phyloP scores from a whole-genome alignment of 2,113 vertebrate species.

The Ascaphus truei region DNA sequence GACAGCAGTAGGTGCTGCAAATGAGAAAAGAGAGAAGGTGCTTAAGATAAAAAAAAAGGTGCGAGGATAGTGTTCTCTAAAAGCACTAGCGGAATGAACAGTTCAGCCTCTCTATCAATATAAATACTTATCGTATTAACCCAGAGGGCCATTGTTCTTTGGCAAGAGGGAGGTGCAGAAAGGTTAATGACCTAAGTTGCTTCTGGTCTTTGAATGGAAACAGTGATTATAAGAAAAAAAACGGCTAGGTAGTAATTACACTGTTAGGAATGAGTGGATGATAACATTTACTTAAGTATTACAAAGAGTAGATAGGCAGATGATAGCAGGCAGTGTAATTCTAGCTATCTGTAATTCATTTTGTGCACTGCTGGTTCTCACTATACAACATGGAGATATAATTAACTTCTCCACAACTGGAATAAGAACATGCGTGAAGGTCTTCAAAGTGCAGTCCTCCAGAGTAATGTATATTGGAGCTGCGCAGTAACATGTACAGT shows the following conservation, averaged over 20 bases:
- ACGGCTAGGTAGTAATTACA: not conserved
- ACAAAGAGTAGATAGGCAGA: no score
- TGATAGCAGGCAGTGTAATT: no score
- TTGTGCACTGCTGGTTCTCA: no score
- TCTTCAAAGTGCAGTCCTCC: no score
- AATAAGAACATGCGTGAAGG: no score
- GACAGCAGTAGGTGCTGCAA: constrained; percentile 39
- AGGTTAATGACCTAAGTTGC: not conserved
- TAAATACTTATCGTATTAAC: constrained; percentile 2
- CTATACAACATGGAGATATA: no score
- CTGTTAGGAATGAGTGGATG: not conserved
- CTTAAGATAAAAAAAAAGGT: constrained; percentile 28
- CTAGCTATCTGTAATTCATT: no score
- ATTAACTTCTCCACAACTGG: no score
- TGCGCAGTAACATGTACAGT: no score
- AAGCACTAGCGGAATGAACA: constrained; percentile 37
- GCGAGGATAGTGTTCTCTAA: constrained; percentile 28
- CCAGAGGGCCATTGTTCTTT: not conserved
- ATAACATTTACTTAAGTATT: not conserved
- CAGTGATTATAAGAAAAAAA: not conserved
- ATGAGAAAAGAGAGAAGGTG: constrained; percentile 4
- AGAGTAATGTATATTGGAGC: no score
- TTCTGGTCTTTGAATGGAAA: not conserved
- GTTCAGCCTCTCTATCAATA: not conserved
- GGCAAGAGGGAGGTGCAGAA: not conserved